These are phyloP conservation scores for Pollimyrus isidori DNA, from an alignment of 2,113 vertebrate genomes.

Conservation along the genomic window DNA sequence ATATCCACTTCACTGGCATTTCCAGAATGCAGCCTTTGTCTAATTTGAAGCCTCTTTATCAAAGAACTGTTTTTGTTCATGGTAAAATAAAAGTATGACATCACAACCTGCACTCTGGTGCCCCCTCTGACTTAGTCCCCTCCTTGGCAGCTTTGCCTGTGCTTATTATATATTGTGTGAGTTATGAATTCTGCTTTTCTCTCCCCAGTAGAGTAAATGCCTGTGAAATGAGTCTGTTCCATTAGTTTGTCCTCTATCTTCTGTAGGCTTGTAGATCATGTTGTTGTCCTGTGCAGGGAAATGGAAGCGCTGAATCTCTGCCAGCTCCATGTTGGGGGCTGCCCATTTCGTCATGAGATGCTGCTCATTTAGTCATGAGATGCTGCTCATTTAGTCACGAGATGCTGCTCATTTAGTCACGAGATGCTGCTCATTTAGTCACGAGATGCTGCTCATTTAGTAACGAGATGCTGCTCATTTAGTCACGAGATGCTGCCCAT, in stretches of 20 bases:
- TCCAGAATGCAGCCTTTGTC: neutral
- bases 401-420: too few species aligned
- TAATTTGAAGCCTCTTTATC: neutral
- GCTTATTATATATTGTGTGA: neutral
- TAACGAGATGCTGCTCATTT: too few species aligned
- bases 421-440: too few species aligned
- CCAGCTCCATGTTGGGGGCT: neutral
- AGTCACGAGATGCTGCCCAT: too few species aligned
- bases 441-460: too few species aligned
- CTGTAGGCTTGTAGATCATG: neutral
- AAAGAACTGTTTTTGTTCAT: neutral
- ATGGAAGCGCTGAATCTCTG: conserved; percentile 3
- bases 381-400: too few species aligned
- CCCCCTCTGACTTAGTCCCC: neutral
- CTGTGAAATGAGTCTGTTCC: neutral
- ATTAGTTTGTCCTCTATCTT: neutral
- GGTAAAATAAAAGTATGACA: neutral
- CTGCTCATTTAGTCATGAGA: neutral
- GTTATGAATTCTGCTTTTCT: neutral
- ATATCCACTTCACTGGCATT: neutral
- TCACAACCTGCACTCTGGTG: neutral
- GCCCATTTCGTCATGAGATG: neutral
- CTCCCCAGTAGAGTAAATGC: neutral
- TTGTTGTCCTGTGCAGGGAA: neutral
- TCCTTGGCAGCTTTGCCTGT: neutral